Percentiles rank a stretch among this genome's conserved stretches.
These are phyloP conservation scores for Melanotaenia duboulayi DNA, from an alignment of 2,113 vertebrate genomes.

Conservation along the genomic window DNA sequence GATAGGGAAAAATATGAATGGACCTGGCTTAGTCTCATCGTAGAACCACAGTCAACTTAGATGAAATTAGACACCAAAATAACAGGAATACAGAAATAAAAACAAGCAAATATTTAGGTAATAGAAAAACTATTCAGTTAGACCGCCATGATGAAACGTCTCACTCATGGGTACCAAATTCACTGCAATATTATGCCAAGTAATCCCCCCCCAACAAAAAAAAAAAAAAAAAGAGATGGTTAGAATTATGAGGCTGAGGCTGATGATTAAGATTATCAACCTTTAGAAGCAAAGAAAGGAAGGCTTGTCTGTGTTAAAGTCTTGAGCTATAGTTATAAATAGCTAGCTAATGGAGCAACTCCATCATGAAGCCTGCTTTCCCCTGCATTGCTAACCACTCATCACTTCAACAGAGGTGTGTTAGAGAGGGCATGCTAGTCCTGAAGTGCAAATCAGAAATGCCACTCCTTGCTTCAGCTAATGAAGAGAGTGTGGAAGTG, in stretches of 20 bases:
- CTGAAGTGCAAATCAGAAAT: constrained; percentile 66
- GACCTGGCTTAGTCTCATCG: too few relatives aligned
- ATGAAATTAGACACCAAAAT: too few relatives aligned
- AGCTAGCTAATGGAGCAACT: not conserved
- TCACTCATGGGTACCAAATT: too few relatives aligned
- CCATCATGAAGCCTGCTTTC: not conserved
- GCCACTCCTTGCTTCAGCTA: constrained; percentile 44
- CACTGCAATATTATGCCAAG: too few relatives aligned
- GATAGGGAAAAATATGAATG: too few relatives aligned
- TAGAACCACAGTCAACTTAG: too few relatives aligned
- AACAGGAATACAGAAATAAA: too few relatives aligned
- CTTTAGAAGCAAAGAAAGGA: not conserved
- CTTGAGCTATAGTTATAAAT: not conserved
- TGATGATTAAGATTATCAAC: not conserved
- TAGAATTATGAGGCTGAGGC: not conserved
- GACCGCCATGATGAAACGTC: too few relatives aligned
- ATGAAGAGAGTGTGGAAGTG: constrained; percentile 55
- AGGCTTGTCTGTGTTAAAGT: not conserved
- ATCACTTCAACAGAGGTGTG: constrained; percentile 45
- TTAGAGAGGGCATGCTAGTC: constrained; percentile 47
- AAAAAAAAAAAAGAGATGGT: too few relatives aligned
- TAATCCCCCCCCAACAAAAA: too few relatives aligned
- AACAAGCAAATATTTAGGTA: too few relatives aligned
- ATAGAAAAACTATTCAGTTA: too few relatives aligned
- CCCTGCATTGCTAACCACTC: constrained; percentile 16